A percentile compares a stretch with the other conserved stretches of the same genome.
phyloP scores from a whole-genome alignment of 2,888 invertebrate species.

The Lobophora halterata region DNA sequence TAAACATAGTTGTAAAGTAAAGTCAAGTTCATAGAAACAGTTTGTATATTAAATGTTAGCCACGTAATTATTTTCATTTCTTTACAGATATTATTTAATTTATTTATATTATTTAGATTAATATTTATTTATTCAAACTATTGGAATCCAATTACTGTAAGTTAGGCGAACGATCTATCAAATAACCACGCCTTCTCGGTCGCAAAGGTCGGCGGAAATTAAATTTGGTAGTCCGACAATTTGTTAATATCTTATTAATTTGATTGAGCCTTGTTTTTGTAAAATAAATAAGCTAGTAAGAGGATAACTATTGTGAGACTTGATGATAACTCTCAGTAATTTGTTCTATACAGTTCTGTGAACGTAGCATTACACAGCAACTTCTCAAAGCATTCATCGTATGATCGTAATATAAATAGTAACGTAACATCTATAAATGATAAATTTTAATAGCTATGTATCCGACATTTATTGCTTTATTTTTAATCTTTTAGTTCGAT shows the following conservation, averaged over 20 bases:
- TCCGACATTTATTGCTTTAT: conserved; percentile 4
- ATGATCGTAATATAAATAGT: too few relatives aligned
- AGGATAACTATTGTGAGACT: conserved; percentile 11
- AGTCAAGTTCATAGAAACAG: too few relatives aligned
- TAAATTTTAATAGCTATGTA: conserved; percentile 5
- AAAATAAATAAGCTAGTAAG: not conserved
- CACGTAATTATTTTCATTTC: too few relatives aligned
- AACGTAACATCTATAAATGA: not conserved
- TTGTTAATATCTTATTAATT: conserved; percentile 18
- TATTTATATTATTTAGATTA: too few relatives aligned
- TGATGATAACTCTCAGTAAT: conserved; percentile 9
- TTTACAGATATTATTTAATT: too few relatives aligned
- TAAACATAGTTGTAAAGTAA: too few relatives aligned
- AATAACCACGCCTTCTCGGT: conserved; percentile 21
- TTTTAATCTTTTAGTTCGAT: conserved; percentile 5
- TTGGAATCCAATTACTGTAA: conserved; percentile 10
- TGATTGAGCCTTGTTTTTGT: conserved; percentile 7
- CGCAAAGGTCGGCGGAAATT: conserved; percentile 25
- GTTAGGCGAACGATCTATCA: conserved; percentile 18
- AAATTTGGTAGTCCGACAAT: conserved; percentile 16
- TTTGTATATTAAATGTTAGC: too few relatives aligned
- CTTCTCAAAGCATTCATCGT: conserved; percentile 1
- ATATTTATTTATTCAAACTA: too few relatives aligned
- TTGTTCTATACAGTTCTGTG: conserved; percentile 1
- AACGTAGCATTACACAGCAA: conserved; percentile 3